Evolutionary conservation across 2,113 vertebrate species (phyloP).

Genomic region (Nothobranchius furzeri): DNA sequence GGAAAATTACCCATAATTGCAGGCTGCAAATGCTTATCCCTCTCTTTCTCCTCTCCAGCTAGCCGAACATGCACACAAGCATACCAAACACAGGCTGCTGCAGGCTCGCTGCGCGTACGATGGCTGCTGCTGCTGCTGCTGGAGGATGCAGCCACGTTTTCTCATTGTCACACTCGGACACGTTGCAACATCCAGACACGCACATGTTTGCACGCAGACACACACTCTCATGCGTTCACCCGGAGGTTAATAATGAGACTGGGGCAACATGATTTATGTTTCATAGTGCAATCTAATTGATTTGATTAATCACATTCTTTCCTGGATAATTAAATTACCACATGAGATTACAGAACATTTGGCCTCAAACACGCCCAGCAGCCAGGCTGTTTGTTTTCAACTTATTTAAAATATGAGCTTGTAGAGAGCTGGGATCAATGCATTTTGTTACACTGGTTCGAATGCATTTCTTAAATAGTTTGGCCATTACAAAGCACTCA

Average conservation of each 20-base stretch:
- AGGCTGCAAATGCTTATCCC: slow-evolving; percentile 77
- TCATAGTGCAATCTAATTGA: slow-evolving; percentile 70
- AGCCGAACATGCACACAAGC: slow-evolving; percentile 33
- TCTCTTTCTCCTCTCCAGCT: slow-evolving; percentile 63
- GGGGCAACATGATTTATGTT: slow-evolving; percentile 72
- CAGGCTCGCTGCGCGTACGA: slow-evolving; percentile 28
- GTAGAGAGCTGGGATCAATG: slow-evolving; percentile 56
- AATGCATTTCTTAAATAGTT: slow-evolving; percentile 26
- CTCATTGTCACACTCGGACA: slow-evolving; percentile 51
- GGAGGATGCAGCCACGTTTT: slow-evolving; percentile 56
- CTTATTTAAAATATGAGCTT: slow-evolving; percentile 13
- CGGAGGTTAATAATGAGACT: slow-evolving; percentile 62
- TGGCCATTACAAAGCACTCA: slow-evolving; percentile 17
- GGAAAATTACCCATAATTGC: slow-evolving; percentile 81
- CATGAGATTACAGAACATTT: slow-evolving; percentile 72
- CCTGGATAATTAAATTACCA: slow-evolving; percentile 75
- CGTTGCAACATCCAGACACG: slow-evolving; percentile 23
- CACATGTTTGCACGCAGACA: slow-evolving; percentile 19
- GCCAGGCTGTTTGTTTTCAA: slow-evolving; percentile 52
- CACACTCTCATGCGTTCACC: slow-evolving; percentile 33
- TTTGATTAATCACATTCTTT: slow-evolving; percentile 76
- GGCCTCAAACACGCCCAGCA: slow-evolving; percentile 46
- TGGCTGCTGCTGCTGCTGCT: slow-evolving; percentile 43
- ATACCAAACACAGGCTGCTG: slow-evolving; percentile 19
- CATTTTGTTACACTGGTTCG: slow-evolving; percentile 55